Evolutionary conservation across 2,888 invertebrate genomes (phyloP), one percentile per base, ranked within the genome.

Genomic region (Lycia hirtaria): DNA sequence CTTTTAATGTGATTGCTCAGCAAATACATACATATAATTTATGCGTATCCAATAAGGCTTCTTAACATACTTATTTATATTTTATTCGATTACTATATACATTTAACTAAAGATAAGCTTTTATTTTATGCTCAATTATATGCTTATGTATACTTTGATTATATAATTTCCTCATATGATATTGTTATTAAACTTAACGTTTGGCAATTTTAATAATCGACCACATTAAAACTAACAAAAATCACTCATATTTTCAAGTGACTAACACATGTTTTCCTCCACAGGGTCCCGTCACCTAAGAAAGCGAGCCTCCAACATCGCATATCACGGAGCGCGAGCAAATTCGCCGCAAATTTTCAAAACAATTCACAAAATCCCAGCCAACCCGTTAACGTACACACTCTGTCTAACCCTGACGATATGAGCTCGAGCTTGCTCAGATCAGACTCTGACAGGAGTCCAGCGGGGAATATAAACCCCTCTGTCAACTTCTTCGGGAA

Each of bases 401-500:
- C 93, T 0, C 86, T 93, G 0, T 92, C 94, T 48, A 93, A 93
- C 71, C 94, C 94, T 4, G 95, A 95, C 69, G 95, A 95, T 69
- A 95, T 94, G 94, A 94, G 95, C 80, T 95, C 95, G 12, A 95
- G 95, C 4, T 82, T 95, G 0, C 84, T 95, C 0, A 92, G 93
- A 53, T 91, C 92, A 10, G 93, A 93, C 51, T 88, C 93, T 0
- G 93, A 85, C 26, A 67, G 85, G 14, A 91, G 88, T 15, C 92
- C 93, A 0, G 80, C 92, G 12, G 89, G 92, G 0, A 85, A 88
- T 41, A 70, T 91, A 1, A 91, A 90, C 67, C 89, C 93, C 40
- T 79, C 93, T 26, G 85, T 93, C 58, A 95, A 95, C 72, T 95
- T 97, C 86, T 97, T 97, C 80, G 97, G 97, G 0, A 96, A 97